Base-by-base conservation (phyloP, 2,113 vertebrate genomes). In the Gila orcuttii region DNA sequence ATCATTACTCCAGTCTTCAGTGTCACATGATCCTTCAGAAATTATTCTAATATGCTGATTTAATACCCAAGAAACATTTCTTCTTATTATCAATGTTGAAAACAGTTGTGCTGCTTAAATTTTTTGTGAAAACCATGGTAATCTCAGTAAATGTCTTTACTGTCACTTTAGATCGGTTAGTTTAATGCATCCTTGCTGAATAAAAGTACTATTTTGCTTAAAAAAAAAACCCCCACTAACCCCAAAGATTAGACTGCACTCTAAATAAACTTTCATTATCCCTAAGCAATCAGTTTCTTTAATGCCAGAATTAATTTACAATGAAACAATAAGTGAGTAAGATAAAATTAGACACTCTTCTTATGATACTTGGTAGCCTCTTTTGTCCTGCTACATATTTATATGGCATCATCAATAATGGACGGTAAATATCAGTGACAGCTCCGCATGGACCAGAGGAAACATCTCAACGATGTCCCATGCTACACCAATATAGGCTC, bases 351-450 rank as follows among this genome's bases (percentile, higher is more conserved):
- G 17, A 33, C 42, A 76, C n/a, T 50, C 45, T 25, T 69, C 33
- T 68, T 36, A 68, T 42, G 23, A 45, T 57, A 85, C 62, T 25
- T 77, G 81, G 33, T 60, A 52, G 52, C 28, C 87, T 90, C 84
- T 93, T 93, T 93, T 94, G 93, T 94, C 90, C 86, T 91, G 88
- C 89, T 93, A 85, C 91, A 94, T 93, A 92, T 93, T 94, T 94
- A 87, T 92, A 93, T 92, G 89, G 89, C 66, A 82, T 42, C 92
- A 93, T 95, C 86, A 93, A 93, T 94, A 92, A 94, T 93, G 69
- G 86, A 94, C 88, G 81, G 10, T 39, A 66, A 77, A 28, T 92
- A 89, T 88, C 82, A 85, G 90, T 87, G 77, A 90, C 74, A 85
- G 86, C n/a, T 68, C 19, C 84, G 77, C 60, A 69, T 73, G 31